Conservation (phyloP, 2,797 vertebrate species). For the Takifugu rubripes region DNA sequence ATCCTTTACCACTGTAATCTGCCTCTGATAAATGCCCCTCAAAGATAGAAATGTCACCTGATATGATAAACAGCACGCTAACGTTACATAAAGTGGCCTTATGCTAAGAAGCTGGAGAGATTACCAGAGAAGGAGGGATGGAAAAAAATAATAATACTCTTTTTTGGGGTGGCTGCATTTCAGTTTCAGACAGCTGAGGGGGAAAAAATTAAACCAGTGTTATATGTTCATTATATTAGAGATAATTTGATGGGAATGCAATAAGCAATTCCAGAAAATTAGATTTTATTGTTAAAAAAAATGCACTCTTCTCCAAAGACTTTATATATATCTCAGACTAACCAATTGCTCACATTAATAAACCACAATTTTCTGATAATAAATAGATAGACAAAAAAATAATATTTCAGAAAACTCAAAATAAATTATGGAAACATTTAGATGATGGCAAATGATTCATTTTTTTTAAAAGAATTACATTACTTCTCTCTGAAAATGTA, state of each 20-base stretch:
- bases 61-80: constrained; percentile 74
- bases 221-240: constrained; percentile 1
- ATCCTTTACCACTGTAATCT: constrained; percentile 76
- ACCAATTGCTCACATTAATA: too few relatives aligned
- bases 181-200: constrained; percentile 23
- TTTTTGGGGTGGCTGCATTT: constrained; percentile 4
- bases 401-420: too few relatives aligned
- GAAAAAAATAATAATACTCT: constrained; percentile 18
- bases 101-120: constrained; percentile 71
- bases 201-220: constrained; percentile 17
- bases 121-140: constrained; percentile 61
- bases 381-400: too few relatives aligned
- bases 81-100: constrained; percentile 73
- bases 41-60: constrained; percentile 80
- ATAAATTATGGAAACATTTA: too few relatives aligned
- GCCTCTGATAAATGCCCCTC: constrained; percentile 79
- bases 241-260: constrained; percentile 9
- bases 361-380: too few relatives aligned
- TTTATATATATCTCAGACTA: too few relatives aligned
- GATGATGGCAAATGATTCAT: too few relatives aligned
- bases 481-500: too few relatives aligned
- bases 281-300: too few relatives aligned
- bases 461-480: too few relatives aligned
- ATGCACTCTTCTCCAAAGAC: too few relatives aligned
- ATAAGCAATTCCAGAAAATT: too few relatives aligned